A percentile compares a stretch with the other conserved stretches of the same genome.
Evolutionary conservation across 2,113 vertebrate genomes (phyloP).

Genomic region (Myiagra hebetior): DNA sequence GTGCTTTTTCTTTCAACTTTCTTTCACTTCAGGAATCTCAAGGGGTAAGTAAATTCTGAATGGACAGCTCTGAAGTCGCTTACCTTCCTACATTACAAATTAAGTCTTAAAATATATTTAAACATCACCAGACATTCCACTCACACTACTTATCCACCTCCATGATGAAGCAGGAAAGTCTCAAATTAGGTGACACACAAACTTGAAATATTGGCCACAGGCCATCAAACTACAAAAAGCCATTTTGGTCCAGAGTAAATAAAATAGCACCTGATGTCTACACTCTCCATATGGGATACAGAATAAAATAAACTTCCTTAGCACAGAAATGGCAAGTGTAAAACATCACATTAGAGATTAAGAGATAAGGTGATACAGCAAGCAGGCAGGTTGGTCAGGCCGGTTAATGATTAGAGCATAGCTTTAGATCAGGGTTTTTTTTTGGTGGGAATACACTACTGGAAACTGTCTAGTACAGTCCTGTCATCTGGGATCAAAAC

Average conservation of each 20-base stretch:
- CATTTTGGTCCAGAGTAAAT: not conserved
- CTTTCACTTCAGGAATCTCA: not conserved
- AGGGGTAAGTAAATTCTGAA: not conserved
- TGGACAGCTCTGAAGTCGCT: not conserved
- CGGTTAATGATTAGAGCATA: not conserved
- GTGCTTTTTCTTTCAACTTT: not conserved
- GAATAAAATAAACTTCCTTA: not conserved
- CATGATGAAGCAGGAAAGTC: not conserved
- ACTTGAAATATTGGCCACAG: not conserved
- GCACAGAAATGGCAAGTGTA: not conserved
- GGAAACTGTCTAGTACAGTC: not conserved
- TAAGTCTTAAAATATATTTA: not conserved
- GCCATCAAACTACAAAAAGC: not conserved
- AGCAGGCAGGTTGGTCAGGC: not conserved
- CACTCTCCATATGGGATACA: fast-evolving
- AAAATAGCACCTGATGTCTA: not conserved
- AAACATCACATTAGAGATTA: not conserved
- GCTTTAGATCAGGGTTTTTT: not conserved
- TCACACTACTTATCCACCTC: not conserved
- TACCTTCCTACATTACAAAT: not conserved
- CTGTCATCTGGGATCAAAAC: not conserved
- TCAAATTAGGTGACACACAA: not conserved
- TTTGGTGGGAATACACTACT: not conserved
- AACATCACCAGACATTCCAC: not conserved
- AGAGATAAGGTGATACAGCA: not conserved